phyloP scores from a whole-genome alignment of 2,113 vertebrate genomes.

The Clinocottus analis region DNA sequence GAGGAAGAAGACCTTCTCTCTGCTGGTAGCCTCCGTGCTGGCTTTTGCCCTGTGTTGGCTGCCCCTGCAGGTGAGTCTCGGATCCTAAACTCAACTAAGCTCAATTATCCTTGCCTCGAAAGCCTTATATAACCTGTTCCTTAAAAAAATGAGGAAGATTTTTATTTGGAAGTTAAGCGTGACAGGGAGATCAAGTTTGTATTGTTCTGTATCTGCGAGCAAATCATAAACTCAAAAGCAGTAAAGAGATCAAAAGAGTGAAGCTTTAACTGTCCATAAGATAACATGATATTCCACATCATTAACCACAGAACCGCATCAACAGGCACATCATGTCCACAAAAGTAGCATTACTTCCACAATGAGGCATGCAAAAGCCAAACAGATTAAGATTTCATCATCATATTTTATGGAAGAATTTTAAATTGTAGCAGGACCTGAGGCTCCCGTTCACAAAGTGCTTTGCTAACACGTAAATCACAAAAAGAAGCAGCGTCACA shows the following conservation, averaged over 20 bases:
- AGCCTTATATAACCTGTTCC: neutral
- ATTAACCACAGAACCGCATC: slow-evolving; percentile 29
- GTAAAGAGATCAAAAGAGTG: slow-evolving; percentile 2
- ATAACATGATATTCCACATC: slow-evolving; percentile 27
- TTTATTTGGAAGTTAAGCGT: neutral
- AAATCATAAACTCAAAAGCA: slow-evolving; percentile 26
- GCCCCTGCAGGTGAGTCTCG: slow-evolving; percentile 78
- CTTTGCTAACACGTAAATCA: neutral
- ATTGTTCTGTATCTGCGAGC: no score
- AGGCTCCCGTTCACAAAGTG: neutral
- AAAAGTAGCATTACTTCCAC: slow-evolving; percentile 24
- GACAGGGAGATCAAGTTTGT: neutral
- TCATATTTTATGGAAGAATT: slow-evolving; percentile 17
- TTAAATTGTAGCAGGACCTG: neutral
- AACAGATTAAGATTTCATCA: slow-evolving; percentile 34
- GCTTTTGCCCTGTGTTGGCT: slow-evolving; percentile 86
- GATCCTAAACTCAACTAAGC: neutral
- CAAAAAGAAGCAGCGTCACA: neutral
- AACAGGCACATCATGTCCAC: slow-evolving; percentile 7
- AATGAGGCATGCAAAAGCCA: slow-evolving; percentile 37
- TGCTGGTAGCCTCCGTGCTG: slow-evolving; percentile 83
- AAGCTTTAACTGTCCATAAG: slow-evolving; percentile 5
- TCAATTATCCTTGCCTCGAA: neutral
- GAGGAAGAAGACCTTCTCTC: slow-evolving; percentile 81
- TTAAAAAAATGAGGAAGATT: neutral